Evolutionary conservation across 2,797 vertebrate genomes (phyloP), one percentile per base, ranked within the genome.

Genomic region (Arctocebus calabarensis): DNA sequence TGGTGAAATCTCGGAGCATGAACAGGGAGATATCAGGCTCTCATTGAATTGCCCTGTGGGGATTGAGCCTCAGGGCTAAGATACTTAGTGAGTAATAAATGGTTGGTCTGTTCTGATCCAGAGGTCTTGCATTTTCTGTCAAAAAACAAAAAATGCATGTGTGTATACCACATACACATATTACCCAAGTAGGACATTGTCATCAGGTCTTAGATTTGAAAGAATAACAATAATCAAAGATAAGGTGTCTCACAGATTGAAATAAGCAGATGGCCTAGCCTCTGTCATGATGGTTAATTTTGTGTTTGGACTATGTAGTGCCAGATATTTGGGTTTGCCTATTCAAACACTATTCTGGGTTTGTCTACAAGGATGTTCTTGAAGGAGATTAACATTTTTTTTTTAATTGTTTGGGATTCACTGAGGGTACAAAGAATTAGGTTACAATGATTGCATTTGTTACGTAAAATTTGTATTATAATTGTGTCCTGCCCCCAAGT

Each of bases 271-370:
- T 75, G 37, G 19, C 16, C 22, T 88, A 66, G 79, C 79, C 29
- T 43, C 27, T 84, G 29, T 52, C 77, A 23, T 37, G 66, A 64
- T 77, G 71, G 27, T 64, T 82, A 87, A 79, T 93, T 96, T 79
- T 71, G 59, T 91, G 29, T 92, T 81, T 86, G 57, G 29, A n/a
- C 27, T 14, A 81, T 14, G 22, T 8, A 2, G 12, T 40, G 23
- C 19, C 55, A 95, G 73, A 92, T 82, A 92, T 93, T 94, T 84
- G 78, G 29, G 48, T 52, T 52, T 52, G 48, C 16, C 48, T 52
- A 16, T 52, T 71, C 78, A 90, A 79, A 88, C 40, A 55, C 88
- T 88, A 77, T 94, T 92, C 64, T 90, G 34, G 27, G 22, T 92
- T 12, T 90, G 68, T 62, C 74, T 91, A 40, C 64, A 37, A 83